A percentile compares a stretch with the other conserved stretches of the same genome.
Evolutionary conservation across 30 jellyfish, hydroid and myxozoan genomes (phyloP).

Genomic region (Cassiopea xamachana): DNA sequence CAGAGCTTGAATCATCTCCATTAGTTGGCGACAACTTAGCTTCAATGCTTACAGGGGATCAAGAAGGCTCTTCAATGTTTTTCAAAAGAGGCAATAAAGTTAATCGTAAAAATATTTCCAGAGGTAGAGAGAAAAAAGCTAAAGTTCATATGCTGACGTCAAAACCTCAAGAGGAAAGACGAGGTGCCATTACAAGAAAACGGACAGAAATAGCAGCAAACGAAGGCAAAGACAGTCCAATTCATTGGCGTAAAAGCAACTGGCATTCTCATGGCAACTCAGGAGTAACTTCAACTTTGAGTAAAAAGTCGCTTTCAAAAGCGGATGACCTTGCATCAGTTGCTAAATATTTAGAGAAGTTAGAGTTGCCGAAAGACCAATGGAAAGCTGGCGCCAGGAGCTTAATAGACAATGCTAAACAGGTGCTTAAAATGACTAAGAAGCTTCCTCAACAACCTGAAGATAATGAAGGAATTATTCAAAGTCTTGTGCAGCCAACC

Average conservation of each 20-base stretch:
- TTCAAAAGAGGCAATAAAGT: conserved; percentile 40
- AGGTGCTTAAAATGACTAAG: not conserved
- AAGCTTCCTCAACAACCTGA: not conserved
- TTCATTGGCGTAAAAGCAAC: not conserved
- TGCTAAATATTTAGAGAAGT: conserved; percentile 13
- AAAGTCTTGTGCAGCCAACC: conserved; percentile 42
- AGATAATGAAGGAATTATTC: conserved; percentile 5
- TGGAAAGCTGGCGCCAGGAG: conserved; percentile 42
- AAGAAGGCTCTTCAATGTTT: conserved; percentile 31
- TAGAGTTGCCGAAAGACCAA: conserved; percentile 14
- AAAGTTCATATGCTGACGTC: not conserved
- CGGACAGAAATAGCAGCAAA: conserved; percentile 1
- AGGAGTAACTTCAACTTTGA: not conserved
- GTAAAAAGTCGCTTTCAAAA: conserved; percentile 14
- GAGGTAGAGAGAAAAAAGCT: not conserved
- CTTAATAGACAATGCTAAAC: conserved; percentile 20
- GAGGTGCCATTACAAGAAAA: not conserved
- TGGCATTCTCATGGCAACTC: conserved; percentile 42
- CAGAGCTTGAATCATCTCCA: conserved; percentile 68
- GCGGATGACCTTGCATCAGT: conserved; percentile 6
- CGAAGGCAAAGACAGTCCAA: not conserved
- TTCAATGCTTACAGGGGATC: conserved; percentile 42
- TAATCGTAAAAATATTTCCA: not conserved
- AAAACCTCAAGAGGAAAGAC: not conserved
- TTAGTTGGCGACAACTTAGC: conserved; percentile 55